Base-by-base conservation (phyloP, 64 coral and sea anemone species). In the Pocillopora damicornis region DNA sequence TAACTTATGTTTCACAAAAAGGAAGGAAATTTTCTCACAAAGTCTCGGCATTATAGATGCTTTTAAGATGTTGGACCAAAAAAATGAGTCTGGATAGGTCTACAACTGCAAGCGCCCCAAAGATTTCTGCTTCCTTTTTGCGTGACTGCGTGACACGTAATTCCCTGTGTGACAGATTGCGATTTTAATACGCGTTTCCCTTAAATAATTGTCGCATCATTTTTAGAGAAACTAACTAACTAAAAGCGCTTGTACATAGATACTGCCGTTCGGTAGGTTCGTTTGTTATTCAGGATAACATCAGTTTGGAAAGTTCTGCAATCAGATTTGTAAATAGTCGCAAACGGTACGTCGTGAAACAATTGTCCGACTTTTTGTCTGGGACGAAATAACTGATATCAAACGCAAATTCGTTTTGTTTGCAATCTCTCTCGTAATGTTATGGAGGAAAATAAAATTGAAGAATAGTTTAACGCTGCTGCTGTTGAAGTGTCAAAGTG, bases 1-100 rank as follows among this genome's bases (percentile, higher is more conserved):
- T 85, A 85, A 85, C 11, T 85, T 73, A 85, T 72, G 22, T 57
- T 57, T 85, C 25, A 10, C 25, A 11, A 71, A n/a, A 71, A 71
- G 67, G 22, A 71, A 71, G 67, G 22, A 71, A 23, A 71, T 23
- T 23, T 71, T 51, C 42, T 7, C 7, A 51, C 3, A 51, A 51
- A 7, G 42, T 51, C 42, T 51, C 7, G 42, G 42, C 42, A 51
- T 51, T 51, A 0, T 2, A 51, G 42, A 51, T 51, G 7, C 42
- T 51, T 51, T 51, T 51, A 51, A 51, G 7, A 51, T 51, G 42
- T 51, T 51, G 42, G 42, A 51, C 7, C 7, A 2, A 51, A 51
- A 51, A 51, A 51, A 4, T 30, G 30, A 7, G 42, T 7, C 42
- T 7, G 42, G 42, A 51, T 51, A 51, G 42, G 42, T 51, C 7